Base-by-base conservation (phyloP, 2,888 invertebrate genomes). In the Cynaeus angustus region DNA sequence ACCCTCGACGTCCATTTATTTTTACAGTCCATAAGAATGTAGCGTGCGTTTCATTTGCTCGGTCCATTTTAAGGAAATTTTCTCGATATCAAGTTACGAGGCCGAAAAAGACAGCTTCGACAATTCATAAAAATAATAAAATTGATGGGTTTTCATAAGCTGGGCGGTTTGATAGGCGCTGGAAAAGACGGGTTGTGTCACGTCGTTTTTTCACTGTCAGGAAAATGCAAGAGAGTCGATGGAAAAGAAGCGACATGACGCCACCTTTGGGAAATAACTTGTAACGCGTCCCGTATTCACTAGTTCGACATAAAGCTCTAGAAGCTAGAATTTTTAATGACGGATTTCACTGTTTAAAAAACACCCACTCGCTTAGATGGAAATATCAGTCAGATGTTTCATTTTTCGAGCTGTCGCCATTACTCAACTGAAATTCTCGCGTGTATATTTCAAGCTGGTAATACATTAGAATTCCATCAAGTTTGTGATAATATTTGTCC, bases 131-230 rank as follows among this genome's bases (percentile, higher is more conserved):
- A 68, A 68, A 65, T 68, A 56, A 64, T 68, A 68, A 69, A 68
- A 69, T 69, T 65, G 69, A 69, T 69, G 65, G 62, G 28, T 58
- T 69, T 69, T 64, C 56, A 65, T 69, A 69, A 69, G 61, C 61
- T 45, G 61, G 53, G 46, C 53, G 50, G 66, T 67, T 67, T 67
- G 67, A 67, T 67, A 61, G 61, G 67, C 67, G 52, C 46, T 13
- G 53, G 41, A 59, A 41, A 53, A 67, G 61, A 61, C 67, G 53
- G 66, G 67, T 67, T 52, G 61, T 67, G 67, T 67, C 67, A 61
- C 61, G 61, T 67, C 67, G 67, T 61, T 67, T 67, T 61, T 67
- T 67, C 67, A 59, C 67, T 67, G 67, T 67, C 67, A 61, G 13
- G 45, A 52, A 61, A 67, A 30, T 53, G 53, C 43, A 66, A 21